Base-by-base conservation (phyloP, 2,113 vertebrate species). In the Lamprologus lemairii region DNA sequence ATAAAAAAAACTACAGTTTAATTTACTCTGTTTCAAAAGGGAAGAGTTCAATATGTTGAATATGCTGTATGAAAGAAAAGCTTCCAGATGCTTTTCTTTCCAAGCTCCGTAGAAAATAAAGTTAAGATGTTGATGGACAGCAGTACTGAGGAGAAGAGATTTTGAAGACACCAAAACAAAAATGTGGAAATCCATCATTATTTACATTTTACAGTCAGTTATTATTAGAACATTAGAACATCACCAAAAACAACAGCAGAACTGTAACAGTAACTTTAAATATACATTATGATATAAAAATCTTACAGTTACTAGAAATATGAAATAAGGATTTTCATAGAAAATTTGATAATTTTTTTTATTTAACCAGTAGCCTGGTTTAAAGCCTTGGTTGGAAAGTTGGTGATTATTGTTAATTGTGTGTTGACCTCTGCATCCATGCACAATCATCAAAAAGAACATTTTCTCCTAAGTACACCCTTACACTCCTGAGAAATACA, bases 331-430 rank as follows among this genome's bases (percentile, higher is more conserved):
- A 21, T 65, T 37, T 37, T 37, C 19, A 12, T 37, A 37, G 33
- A 65, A 65, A 65, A 37, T 65, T 21, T 0, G 0, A 65, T 65
- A 3, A 0, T n/a, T 5, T 31, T 31, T 19, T 63, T 63, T 3
- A 60, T 60, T 19, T 33, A 65, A 13, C 10, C 60, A n/a, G 6
- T 37, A 37, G 0, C 3, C 60, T 65, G 4, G 60, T 13, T 65
- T 37, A 65, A 37, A 65, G 60, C 19, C 33, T 65, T 37, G 60
- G 7, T 21, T 37, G 60, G 33, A 37, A 65, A 65, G 10, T 37
- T 65, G 6, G 7, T 65, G 33, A 65, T 65, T 65, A 65, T 37
- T 37, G 6, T 37, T 65, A 65, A 37, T 65, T 0, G 33, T 21
- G 60, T 65, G 60, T 21, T 13, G 60, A 65, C 60, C 33, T 65